Percentiles rank a stretch among this genome's conserved stretches.
Evolutionary conservation across 1,140 invertebrate genomes (phyloP).

Genomic region (Apis florea): DNA sequence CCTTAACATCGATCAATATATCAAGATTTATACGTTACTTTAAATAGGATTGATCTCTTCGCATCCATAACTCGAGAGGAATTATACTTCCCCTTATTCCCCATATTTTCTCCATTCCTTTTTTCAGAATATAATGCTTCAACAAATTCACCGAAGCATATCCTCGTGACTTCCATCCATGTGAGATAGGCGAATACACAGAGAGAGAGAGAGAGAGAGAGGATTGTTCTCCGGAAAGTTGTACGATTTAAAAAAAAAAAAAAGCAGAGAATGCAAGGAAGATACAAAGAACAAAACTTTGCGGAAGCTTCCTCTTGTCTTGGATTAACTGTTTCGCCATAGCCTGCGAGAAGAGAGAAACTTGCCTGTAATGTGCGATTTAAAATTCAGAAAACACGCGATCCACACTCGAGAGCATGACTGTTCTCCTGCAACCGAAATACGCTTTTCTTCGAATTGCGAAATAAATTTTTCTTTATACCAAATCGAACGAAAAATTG

Average conservation of each 20-base stretch:
- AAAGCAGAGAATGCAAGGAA: slow-evolving; percentile 2
- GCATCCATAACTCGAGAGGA: background rate
- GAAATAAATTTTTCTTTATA: background rate
- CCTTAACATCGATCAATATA: background rate
- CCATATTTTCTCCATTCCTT: background rate
- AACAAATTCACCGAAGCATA: slow-evolving; percentile 13
- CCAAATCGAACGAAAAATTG: background rate
- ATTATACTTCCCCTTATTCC: background rate
- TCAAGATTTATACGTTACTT: background rate
- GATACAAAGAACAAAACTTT: slow-evolving; percentile 5
- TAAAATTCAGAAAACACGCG: slow-evolving; percentile 22
- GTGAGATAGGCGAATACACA: slow-evolving; percentile 18
- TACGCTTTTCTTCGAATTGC: background rate
- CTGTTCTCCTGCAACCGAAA: background rate
- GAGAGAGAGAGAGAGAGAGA: no score
- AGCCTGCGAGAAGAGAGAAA: slow-evolving; percentile 1
- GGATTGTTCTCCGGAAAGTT: slow-evolving; percentile 25
- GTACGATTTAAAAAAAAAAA: slow-evolving; percentile 47
- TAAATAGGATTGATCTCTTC: background rate
- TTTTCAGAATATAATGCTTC: background rate
- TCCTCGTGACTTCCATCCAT: background rate
- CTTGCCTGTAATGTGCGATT: slow-evolving; percentile 18
- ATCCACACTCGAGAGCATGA: background rate
- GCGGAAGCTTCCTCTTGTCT: slow-evolving; percentile 7
- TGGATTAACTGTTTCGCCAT: slow-evolving; percentile 48